Conservation (phyloP, 2,797 vertebrate genomes). For the Odontamblyopus rebecca region DNA sequence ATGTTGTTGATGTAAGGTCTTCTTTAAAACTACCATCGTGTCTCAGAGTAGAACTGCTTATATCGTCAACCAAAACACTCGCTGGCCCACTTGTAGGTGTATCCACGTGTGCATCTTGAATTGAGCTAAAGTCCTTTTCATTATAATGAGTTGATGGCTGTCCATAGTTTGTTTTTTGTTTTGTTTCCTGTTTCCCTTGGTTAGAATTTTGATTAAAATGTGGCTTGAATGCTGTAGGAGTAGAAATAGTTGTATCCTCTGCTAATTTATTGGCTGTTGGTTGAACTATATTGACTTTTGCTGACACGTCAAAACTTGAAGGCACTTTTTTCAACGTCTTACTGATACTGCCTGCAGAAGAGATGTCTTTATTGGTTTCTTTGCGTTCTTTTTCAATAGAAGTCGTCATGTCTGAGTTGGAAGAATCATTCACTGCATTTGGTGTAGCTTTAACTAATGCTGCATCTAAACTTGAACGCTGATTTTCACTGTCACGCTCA, state of each 20-base stretch:
- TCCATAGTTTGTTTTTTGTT: background rate
- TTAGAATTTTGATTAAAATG: background rate
- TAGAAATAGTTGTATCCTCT: background rate
- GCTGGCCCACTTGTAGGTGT: background rate
- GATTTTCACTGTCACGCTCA: background rate
- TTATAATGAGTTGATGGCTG: background rate
- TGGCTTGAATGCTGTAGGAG: background rate
- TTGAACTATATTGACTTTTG: background rate
- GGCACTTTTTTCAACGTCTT: background rate
- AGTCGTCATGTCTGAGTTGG: background rate
- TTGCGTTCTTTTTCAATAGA: background rate
- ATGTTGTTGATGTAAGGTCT: slow-evolving; percentile 12
- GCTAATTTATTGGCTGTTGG: background rate
- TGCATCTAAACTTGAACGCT: background rate
- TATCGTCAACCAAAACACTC: slow-evolving; percentile 12
- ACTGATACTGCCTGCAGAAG: background rate
- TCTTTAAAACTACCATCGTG: slow-evolving; percentile 9
- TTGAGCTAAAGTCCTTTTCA: background rate
- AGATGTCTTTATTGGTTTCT: background rate
- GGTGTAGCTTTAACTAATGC: background rate
- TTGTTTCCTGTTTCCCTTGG: background rate
- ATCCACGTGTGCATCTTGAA: background rate
- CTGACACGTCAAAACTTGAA: background rate
- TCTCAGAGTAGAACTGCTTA: slow-evolving; percentile 9
- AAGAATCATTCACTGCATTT: background rate